These are phyloP conservation scores for Lasaia peninsularis DNA, from an alignment of 1,140 invertebrate genomes.

Conservation along the genomic window DNA sequence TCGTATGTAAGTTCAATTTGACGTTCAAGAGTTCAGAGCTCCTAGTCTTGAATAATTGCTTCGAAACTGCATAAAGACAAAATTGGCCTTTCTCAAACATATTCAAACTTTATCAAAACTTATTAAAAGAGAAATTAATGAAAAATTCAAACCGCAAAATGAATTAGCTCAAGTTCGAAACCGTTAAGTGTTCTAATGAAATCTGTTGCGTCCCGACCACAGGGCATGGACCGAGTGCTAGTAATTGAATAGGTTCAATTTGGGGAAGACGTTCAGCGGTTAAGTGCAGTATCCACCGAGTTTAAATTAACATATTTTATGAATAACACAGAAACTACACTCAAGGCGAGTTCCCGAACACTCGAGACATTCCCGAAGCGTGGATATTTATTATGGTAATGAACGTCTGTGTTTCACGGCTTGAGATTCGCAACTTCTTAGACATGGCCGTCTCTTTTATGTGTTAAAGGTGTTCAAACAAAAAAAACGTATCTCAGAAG, in stretches of 20 bases:
- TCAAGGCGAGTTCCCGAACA: slow-evolving; percentile 27
- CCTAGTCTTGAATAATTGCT: no score
- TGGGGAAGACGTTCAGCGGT: slow-evolving; percentile 22
- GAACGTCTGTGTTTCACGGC: slow-evolving; percentile 40
- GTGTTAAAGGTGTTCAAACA: no score
- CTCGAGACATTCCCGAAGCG: slow-evolving; percentile 29
- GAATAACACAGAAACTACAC: slow-evolving; percentile 37
- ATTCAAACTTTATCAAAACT: no score
- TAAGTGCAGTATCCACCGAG: slow-evolving; percentile 38
- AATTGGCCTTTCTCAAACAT: no score
- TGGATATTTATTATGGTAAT: slow-evolving; percentile 58
- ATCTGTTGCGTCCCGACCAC: slow-evolving; percentile 2
- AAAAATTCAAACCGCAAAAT: neutral
- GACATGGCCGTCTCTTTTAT: neutral
- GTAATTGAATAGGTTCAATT: slow-evolving; percentile 10
- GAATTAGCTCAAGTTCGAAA: neutral
- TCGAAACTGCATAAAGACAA: no score
- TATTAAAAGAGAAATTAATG: no score
- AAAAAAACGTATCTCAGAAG: no score
- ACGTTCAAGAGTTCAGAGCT: no score
- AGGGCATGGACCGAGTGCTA: neutral
- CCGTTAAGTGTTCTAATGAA: neutral
- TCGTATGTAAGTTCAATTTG: no score
- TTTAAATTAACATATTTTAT: slow-evolving; percentile 53
- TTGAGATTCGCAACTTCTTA: slow-evolving; percentile 1